These are phyloP conservation scores for Coregonus clupeaformis DNA, from an alignment of 2,113 vertebrate species.

Conservation along the genomic window DNA sequence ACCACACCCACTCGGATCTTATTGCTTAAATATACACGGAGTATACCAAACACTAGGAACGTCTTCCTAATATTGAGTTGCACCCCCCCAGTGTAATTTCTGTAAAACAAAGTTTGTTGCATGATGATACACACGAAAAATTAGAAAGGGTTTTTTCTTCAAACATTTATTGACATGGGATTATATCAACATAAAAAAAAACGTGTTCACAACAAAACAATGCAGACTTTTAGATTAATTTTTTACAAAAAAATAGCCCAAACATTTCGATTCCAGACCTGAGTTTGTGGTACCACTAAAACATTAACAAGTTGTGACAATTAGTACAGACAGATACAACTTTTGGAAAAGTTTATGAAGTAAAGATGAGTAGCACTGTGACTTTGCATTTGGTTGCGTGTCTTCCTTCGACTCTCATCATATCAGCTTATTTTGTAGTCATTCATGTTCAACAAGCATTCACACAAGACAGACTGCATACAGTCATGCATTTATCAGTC, in stretches of 20 bases:
- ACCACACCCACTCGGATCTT: no score
- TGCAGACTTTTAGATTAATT: constrained; percentile 51
- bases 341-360: constrained; percentile 24
- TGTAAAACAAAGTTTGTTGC: not conserved
- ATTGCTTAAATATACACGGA: no score
- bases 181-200: constrained; percentile 73
- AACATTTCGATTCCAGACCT: constrained; percentile 72
- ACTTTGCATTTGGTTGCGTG: constrained; percentile 70
- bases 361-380: constrained; percentile 45
- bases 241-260: constrained; percentile 53
- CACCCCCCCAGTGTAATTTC: not conserved
- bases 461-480: constrained; percentile 24
- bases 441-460: not conserved
- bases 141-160: constrained; percentile 39
- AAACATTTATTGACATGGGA: constrained; percentile 77
- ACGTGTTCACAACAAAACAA: constrained; percentile 67
- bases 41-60: no score
- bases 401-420: constrained; percentile 29
- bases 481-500: constrained; percentile 54
- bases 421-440: constrained; percentile 37
- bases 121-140: not conserved
- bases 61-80: no score
- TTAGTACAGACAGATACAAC: constrained; percentile 31
- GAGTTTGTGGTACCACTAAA: constrained; percentile 68
- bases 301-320: constrained; percentile 62